Evolutionary conservation across 2,113 vertebrate genomes (phyloP).

Genomic region (Capra hircus): DNA sequence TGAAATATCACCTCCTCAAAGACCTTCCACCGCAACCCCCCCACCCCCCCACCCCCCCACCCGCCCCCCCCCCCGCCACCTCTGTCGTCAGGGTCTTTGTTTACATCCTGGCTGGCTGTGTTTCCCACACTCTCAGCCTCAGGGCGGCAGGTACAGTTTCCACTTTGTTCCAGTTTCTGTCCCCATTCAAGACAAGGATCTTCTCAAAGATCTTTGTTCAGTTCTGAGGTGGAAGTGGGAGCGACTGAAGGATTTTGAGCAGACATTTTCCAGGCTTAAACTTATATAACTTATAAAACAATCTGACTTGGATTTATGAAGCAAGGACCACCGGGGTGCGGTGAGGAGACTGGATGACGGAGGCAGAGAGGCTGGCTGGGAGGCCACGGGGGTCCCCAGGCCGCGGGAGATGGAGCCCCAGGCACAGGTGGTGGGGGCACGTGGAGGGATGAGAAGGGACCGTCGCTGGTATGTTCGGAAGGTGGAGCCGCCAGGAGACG

Average conservation of each 20-base stretch:
- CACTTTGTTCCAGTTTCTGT: neutral
- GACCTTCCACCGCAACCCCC: neutral
- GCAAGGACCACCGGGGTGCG: neutral
- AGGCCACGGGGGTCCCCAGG: neutral
- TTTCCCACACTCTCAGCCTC: neutral
- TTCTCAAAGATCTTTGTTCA: neutral
- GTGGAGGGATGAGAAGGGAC: no score
- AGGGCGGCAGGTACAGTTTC: rapidly evolving
- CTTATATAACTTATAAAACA: neutral
- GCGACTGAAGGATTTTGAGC: no score
- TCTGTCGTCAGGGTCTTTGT: no score
- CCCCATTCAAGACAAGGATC: neutral
- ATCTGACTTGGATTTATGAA: neutral
- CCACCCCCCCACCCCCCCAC: no score
- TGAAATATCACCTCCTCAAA: neutral
- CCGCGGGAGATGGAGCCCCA: rapidly evolving
- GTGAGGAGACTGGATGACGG: neutral
- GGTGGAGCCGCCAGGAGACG: rapidly evolving
- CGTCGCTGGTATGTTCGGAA: neutral
- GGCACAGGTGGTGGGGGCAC: rapidly evolving
- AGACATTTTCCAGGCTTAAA: neutral
- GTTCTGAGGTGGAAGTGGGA: neutral
- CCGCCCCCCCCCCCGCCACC: no score
- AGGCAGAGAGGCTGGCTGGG: neutral
- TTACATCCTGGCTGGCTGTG: neutral